Evolutionary conservation across 2,797 vertebrate genomes (phyloP).

Genomic region (Chloroceryle amazona): DNA sequence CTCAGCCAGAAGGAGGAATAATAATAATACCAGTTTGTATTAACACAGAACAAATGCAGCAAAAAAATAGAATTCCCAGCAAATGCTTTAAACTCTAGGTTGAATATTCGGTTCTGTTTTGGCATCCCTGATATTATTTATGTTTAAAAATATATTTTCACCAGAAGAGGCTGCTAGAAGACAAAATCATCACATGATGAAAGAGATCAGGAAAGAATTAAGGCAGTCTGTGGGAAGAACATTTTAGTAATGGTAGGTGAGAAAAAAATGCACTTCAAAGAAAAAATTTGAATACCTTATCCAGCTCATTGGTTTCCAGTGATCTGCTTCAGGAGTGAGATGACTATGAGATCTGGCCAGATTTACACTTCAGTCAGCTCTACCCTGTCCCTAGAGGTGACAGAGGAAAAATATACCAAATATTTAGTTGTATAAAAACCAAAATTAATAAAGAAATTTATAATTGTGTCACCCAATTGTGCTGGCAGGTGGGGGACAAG

Average conservation of each 20-base stretch:
- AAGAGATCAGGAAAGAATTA: neutral
- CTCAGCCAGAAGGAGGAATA: neutral
- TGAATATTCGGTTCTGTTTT: neutral
- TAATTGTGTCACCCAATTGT: neutral
- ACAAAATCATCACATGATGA: neutral
- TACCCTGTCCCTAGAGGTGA: neutral
- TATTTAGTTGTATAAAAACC: neutral
- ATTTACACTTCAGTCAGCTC: neutral
- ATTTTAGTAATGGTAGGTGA: neutral
- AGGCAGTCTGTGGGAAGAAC: neutral
- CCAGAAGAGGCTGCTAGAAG: neutral
- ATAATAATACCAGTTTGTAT: neutral
- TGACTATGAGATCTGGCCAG: neutral
- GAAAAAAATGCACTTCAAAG: neutral
- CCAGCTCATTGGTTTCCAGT: neutral
- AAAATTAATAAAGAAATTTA: neutral
- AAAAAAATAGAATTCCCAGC: neutral
- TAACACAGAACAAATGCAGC: neutral
- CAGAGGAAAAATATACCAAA: fast-evolving
- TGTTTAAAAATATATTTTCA: neutral
- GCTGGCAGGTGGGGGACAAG: neutral
- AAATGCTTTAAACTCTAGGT: neutral
- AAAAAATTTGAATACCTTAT: neutral
- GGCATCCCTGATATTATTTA: neutral
- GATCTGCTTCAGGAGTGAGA: neutral